Evolutionary conservation across 2,797 vertebrate genomes (phyloP).

Genomic region (Acanthiza pusilla): DNA sequence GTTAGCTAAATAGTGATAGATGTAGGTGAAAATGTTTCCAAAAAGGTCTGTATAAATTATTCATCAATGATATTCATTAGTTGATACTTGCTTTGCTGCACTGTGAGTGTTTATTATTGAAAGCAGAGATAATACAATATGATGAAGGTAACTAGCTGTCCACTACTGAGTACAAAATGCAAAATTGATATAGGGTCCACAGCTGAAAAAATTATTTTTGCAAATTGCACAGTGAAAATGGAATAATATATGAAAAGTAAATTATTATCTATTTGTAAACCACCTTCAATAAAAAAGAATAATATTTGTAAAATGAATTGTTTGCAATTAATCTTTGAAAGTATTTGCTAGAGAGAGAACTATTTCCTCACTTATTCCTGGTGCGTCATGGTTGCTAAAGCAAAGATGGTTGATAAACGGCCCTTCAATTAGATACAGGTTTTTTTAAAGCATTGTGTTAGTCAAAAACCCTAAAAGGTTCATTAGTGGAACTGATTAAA

Average conservation of each 20-base stretch:
- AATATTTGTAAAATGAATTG: neutral
- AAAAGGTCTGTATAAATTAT: neutral
- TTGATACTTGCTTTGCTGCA: neutral
- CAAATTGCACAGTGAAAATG: neutral
- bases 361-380: neutral
- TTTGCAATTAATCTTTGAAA: neutral
- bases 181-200: neutral
- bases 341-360: neutral
- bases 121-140: neutral
- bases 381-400: neutral
- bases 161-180: neutral
- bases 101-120: neutral
- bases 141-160: neutral
- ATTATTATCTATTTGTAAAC: neutral
- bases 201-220: neutral
- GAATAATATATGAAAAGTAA: neutral
- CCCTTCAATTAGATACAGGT: neutral
- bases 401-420: neutral
- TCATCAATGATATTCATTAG: neutral
- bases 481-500: conserved; percentile 10
- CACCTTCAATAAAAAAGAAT: neutral
- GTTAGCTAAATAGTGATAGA: neutral
- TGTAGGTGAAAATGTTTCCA: neutral
- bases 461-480: neutral
- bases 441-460: neutral